These are phyloP conservation scores for Pheosia gnoma DNA, from an alignment of 2,888 invertebrate species.

Conservation along the genomic window DNA sequence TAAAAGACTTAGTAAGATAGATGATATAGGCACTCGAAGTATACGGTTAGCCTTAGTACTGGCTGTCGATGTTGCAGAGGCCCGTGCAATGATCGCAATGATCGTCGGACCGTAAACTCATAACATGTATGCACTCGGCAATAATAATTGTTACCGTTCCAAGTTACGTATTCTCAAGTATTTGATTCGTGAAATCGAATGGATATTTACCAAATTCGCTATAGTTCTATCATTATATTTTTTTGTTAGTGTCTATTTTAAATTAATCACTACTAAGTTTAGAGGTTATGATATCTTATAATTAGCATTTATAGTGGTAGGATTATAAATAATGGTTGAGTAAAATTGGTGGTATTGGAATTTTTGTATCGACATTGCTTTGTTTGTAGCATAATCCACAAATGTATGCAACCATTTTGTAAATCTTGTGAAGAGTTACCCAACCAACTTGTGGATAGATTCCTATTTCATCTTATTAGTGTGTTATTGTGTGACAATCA, in stretches of 20 bases:
- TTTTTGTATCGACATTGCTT: too few relatives aligned
- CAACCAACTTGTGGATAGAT: background rate
- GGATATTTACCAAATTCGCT: background rate
- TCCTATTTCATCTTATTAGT: background rate
- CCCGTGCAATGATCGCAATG: conserved; percentile 58
- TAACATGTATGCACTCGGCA: conserved; percentile 45
- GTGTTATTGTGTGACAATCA: background rate
- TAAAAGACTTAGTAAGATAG: background rate
- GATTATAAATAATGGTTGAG: too few relatives aligned
- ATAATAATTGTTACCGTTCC: conserved; percentile 58
- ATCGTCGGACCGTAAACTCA: conserved; percentile 57
- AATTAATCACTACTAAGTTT: background rate
- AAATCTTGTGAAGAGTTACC: too few relatives aligned
- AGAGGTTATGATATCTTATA: background rate
- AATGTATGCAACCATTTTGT: too few relatives aligned
- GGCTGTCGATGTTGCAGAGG: background rate
- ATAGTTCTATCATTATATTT: background rate
- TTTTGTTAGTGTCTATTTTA: background rate
- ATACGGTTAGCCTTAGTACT: background rate
- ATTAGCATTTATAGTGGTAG: background rate
- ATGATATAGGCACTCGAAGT: background rate
- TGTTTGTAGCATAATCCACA: too few relatives aligned
- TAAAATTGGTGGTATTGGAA: too few relatives aligned
- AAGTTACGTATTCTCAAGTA: conserved; percentile 38
- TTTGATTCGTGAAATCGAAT: conserved; percentile 22